Conservation (phyloP, 2,797 vertebrate species). For the Naso thynnoides region DNA sequence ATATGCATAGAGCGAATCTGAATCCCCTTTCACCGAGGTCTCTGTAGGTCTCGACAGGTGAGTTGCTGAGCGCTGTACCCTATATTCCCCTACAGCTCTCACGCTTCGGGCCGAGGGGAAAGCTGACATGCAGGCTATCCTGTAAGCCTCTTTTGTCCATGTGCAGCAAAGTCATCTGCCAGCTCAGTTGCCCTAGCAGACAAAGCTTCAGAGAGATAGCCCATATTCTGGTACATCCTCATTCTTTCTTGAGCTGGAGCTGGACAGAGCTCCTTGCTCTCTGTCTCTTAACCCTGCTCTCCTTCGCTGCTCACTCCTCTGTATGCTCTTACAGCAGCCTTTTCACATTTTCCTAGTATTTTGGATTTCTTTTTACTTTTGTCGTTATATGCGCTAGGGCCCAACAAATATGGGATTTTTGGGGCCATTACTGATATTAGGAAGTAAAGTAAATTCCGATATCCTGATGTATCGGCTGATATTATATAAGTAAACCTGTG, state of each 20-base stretch:
- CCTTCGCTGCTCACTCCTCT: slow-evolving; percentile 49
- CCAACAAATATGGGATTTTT: no score
- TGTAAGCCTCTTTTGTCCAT: slow-evolving; percentile 80
- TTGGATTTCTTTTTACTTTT: slow-evolving; percentile 3
- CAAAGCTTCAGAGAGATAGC: slow-evolving; percentile 76
- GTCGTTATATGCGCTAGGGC: no score
- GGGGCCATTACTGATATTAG: no score
- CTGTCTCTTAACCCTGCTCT: slow-evolving; percentile 61
- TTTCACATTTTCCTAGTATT: slow-evolving; percentile 36
- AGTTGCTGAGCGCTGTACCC: slow-evolving; percentile 54
- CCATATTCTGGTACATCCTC: slow-evolving; percentile 67
- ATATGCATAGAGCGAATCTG: slow-evolving; percentile 57
- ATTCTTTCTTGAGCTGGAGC: slow-evolving; percentile 62
- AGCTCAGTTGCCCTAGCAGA: slow-evolving; percentile 80
- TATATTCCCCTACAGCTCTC: slow-evolving; percentile 61
- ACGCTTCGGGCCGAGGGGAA: slow-evolving; percentile 48
- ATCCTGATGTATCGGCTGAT: no score
- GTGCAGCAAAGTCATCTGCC: slow-evolving; percentile 80
- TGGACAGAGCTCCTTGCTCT: slow-evolving; percentile 62
- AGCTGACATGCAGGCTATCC: slow-evolving; percentile 76
- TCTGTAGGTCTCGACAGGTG: slow-evolving; percentile 65
- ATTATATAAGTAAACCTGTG: no score
- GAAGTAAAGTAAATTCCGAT: no score
- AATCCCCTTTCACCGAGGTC: slow-evolving; percentile 64
- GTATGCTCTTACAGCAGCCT: no score